These are phyloP conservation scores for Pheosia tremula DNA, from an alignment of 2,888 invertebrate species.

Conservation along the genomic window DNA sequence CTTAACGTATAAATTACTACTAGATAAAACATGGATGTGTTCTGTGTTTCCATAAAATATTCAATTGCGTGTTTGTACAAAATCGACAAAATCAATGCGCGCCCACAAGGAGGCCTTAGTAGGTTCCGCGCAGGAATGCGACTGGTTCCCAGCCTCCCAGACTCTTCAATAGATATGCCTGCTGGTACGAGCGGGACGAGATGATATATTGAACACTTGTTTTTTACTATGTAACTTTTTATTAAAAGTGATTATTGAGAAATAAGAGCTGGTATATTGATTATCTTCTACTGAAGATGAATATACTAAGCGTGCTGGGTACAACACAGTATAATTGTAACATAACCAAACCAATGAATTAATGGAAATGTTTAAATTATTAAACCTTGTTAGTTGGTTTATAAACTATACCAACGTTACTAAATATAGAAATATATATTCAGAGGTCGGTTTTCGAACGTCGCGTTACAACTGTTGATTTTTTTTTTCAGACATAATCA, in stretches of 20 bases:
- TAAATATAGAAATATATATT: background rate
- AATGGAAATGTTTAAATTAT: too few species aligned
- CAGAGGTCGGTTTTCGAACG: background rate
- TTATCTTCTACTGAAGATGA: background rate
- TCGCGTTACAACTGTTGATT: background rate
- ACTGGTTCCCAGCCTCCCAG: constrained; percentile 22
- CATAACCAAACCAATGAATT: too few species aligned
- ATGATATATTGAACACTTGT: background rate
- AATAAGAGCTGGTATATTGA: background rate
- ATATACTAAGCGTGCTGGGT: too few species aligned
- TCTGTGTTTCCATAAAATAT: constrained; percentile 1
- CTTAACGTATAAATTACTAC: background rate
- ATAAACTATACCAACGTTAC: too few species aligned
- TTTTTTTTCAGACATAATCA: background rate
- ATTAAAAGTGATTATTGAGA: background rate
- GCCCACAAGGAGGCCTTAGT: constrained; percentile 14
- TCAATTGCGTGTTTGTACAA: constrained; percentile 5
- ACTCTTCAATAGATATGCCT: constrained; percentile 12
- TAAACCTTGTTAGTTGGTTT: too few species aligned
- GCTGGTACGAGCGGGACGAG: background rate
- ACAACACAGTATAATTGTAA: background rate
- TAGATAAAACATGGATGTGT: background rate
- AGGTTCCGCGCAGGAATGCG: constrained; percentile 21
- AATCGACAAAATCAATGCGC: background rate
- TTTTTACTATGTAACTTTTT: constrained; percentile 1